Conservation (phyloP, 1,140 invertebrate species). For the Drosophila oshimai region DNA sequence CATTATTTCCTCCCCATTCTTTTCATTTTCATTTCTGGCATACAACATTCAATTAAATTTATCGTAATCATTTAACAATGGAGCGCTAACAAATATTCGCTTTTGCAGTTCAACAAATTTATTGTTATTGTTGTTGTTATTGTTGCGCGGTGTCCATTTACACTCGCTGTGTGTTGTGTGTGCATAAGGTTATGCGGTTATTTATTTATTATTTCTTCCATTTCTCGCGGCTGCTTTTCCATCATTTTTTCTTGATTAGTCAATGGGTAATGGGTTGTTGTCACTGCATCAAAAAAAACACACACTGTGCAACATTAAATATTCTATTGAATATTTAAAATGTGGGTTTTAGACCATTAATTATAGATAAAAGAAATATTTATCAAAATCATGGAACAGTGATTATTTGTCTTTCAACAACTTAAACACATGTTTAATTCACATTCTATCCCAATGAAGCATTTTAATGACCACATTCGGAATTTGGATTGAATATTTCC, state of each 20-base stretch:
- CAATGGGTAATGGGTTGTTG: slow-evolving; percentile 51
- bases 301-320: too few species aligned
- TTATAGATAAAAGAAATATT: too few species aligned
- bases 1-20: slow-evolving; percentile 27
- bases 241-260: slow-evolving; percentile 37
- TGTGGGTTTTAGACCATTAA: too few species aligned
- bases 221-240: slow-evolving; percentile 8
- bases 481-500: too few species aligned
- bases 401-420: too few species aligned
- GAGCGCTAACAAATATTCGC: slow-evolving; percentile 45
- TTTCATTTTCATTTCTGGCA: background rate
- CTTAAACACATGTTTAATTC: too few species aligned
- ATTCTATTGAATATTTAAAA: too few species aligned
- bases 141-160: slow-evolving; percentile 34
- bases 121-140: slow-evolving; percentile 24
- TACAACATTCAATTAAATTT: slow-evolving; percentile 73
- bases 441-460: too few species aligned
- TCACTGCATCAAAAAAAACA: slow-evolving; percentile 32
- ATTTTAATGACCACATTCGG: too few species aligned
- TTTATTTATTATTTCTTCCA: slow-evolving; percentile 9
- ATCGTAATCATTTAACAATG: slow-evolving; percentile 75
- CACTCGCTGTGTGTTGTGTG: slow-evolving; percentile 10
- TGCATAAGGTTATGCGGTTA: slow-evolving; percentile 34
- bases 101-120: slow-evolving; percentile 36
- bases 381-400: too few species aligned